These are phyloP conservation scores for Paramormyrops hopkinsi DNA, from an alignment of 2,797 vertebrate genomes.

Conservation along the genomic window DNA sequence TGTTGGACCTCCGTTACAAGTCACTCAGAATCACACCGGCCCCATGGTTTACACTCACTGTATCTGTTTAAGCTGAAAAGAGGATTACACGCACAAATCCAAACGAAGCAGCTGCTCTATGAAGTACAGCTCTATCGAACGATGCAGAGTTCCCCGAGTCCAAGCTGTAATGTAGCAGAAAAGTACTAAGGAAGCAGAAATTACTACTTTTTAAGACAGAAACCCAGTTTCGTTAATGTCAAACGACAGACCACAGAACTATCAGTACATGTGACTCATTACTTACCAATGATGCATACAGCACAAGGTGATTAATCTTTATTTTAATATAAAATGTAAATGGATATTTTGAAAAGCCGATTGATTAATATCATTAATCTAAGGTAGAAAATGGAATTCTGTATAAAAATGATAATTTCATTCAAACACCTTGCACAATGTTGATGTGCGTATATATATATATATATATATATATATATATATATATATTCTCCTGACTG, in stretches of 20 bases:
- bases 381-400: neutral
- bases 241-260: neutral
- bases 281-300: neutral
- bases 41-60: slow-evolving; percentile 32
- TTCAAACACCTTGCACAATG: neutral
- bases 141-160: slow-evolving; percentile 5
- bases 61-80: slow-evolving; percentile 40
- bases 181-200: neutral
- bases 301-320: neutral
- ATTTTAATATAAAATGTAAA: neutral
- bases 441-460: neutral
- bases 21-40: slow-evolving; percentile 26
- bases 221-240: neutral
- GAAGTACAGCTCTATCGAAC: slow-evolving; percentile 19
- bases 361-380: neutral
- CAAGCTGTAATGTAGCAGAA: neutral
- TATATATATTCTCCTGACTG: neutral
- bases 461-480: neutral
- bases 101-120: slow-evolving; percentile 40
- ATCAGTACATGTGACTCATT: neutral
- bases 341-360: neutral
- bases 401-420: neutral
- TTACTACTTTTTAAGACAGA: neutral
- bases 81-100: slow-evolving; percentile 46
- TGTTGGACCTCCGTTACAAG: slow-evolving; percentile 24